phyloP scores from a whole-genome alignment of 30 jellyfish, hydroid and myxozoan genomes.

The Chrysaora quinquecirrha region DNA sequence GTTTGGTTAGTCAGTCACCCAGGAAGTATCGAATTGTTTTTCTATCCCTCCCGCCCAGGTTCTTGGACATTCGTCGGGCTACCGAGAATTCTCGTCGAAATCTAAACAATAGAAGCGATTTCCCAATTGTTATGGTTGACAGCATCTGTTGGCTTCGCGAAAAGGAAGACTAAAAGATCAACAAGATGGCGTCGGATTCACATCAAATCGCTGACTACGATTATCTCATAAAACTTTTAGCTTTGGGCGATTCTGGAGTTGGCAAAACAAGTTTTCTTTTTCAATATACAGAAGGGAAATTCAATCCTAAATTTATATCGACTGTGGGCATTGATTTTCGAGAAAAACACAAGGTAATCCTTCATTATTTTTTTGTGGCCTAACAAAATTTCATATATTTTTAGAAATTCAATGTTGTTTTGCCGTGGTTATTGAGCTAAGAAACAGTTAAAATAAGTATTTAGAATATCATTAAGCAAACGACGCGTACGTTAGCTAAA shows the following conservation, averaged over 20 bases:
- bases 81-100: no score
- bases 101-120: no score
- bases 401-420: no score
- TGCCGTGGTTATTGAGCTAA: no score
- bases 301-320: slow-evolving; percentile 80
- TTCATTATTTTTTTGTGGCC: neutral
- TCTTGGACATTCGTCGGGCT: no score
- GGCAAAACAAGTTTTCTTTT: slow-evolving; percentile 88
- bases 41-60: no score
- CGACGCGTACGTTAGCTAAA: no score
- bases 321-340: slow-evolving; percentile 95
- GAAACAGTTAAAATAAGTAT: no score
- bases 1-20: no score
- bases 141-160: neutral
- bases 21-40: no score
- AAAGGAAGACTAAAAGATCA: neutral
- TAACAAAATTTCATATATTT: neutral
- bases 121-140: no score
- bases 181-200: slow-evolving; percentile 75
- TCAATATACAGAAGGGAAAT: slow-evolving; percentile 84
- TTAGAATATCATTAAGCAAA: no score
- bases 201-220: slow-evolving; percentile 88
- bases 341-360: slow-evolving; percentile 78
- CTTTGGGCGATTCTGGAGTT: slow-evolving; percentile 94
- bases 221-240: slow-evolving; percentile 76